Base-by-base conservation (phyloP, 2,888 invertebrate species). In the Drosophila borealis region DNA sequence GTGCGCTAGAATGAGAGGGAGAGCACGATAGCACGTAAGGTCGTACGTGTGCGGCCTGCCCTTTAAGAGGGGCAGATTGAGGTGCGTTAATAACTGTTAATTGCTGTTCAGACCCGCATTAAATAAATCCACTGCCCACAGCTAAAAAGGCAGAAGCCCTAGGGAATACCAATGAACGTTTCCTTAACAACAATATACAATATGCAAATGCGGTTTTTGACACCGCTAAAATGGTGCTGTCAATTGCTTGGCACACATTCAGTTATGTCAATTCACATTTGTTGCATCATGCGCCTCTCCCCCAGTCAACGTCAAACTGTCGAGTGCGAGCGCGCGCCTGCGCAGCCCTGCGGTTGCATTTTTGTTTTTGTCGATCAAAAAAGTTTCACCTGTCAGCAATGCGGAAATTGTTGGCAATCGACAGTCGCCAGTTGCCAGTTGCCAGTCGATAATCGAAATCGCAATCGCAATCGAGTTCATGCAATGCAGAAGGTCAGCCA, bases 301-400 rank as follows among this genome's bases (percentile, higher is more conserved):
- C 49, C 59, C 59, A 53, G 53, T 65, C 59, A 74, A 69, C 53
- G 53, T 53, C 42, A 33, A 54, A 17, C 59, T 70, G 70, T 59
- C 70, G 51, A 53, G 39, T 53, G 42, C 29, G 39, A 17, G 36
- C 21, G 54, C 46, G 77, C 70, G 77, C 45, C 55, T 64, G 77
- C 73, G 75, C 61, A 75, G 78, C 70, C 69, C 74, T 70, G 55
- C 60, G 55, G 29, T 51, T 77, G 76, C 78, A 70, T 60, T 74
- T 70, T 53, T 37, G 33, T 34, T 33, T 51, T 42, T 63, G 69
- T 74, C 77, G 77, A 77, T 71, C 63, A 29, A 49, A 49, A 81
- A 70, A 75, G 70, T 79, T 82, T 77, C 77, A 86, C 74, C 74
- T 79, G 78, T 69, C 62, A 45, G 56, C 70, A 86, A 82, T 86